phyloP scores from a whole-genome alignment of 2,797 vertebrate genomes.

The Rhadinocentrus ornatus region DNA sequence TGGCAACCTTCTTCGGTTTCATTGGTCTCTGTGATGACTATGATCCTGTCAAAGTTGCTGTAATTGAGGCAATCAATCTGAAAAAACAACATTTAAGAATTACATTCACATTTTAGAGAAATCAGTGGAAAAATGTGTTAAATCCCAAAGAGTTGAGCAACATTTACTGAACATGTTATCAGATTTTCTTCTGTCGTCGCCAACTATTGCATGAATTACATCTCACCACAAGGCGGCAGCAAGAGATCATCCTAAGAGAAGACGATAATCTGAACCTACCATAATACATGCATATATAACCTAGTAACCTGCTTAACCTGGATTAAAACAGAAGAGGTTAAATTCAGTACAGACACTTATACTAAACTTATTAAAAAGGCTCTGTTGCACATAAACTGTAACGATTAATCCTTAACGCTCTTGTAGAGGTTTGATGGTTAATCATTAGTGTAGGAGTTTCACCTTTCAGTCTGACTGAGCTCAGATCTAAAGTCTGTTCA shows the following conservation, averaged over 20 bases:
- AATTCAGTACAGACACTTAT: not conserved
- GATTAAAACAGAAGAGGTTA: not conserved
- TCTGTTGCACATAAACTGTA: not conserved
- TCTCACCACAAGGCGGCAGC: slow-evolving; percentile 69
- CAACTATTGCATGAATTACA: not conserved
- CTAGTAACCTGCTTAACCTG: not conserved
- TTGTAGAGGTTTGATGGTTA: not conserved
- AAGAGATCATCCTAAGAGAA: slow-evolving; percentile 34
- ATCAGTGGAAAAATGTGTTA: not conserved
- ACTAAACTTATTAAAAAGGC: not conserved
- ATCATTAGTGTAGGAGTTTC: not conserved
- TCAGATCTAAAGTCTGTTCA: not conserved
- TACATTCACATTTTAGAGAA: too few species aligned
- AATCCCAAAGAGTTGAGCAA: not conserved
- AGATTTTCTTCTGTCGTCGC: not conserved
- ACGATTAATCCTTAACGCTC: not conserved
- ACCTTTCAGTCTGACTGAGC: not conserved
- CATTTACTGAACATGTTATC: too few species aligned
- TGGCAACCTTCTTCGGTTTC: too few species aligned
- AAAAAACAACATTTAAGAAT: too few species aligned
- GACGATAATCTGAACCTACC: not conserved
- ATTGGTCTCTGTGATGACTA: too few species aligned
- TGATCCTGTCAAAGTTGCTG: not conserved
- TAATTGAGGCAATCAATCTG: too few species aligned
- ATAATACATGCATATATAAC: not conserved